A percentile compares a stretch with the other conserved stretches of the same genome.
phyloP scores from a whole-genome alignment of 1,140 invertebrate genomes.

The Cydia strobilella region DNA sequence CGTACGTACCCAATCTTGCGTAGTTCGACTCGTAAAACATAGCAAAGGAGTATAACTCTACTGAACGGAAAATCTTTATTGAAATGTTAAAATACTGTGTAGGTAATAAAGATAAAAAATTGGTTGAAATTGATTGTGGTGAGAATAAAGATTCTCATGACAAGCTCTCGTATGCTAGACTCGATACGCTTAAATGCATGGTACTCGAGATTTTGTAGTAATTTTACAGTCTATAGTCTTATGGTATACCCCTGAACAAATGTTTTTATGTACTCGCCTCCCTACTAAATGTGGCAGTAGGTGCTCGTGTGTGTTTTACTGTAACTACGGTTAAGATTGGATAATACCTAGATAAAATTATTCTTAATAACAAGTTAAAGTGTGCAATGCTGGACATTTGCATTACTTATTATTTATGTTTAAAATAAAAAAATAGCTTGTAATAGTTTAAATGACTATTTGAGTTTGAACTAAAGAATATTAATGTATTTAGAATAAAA shows the following conservation, averaged over 20 bases:
- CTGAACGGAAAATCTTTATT: constrained; percentile 15
- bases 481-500: constrained; percentile 81
- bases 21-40: constrained; percentile 48
- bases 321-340: constrained; percentile 71
- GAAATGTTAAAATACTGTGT: constrained; percentile 10
- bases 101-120: no score
- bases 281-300: constrained; percentile 25
- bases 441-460: constrained; percentile 80
- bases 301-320: constrained; percentile 28
- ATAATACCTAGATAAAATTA: constrained; percentile 73
- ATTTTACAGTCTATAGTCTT: constrained; percentile 17
- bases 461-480: constrained; percentile 79
- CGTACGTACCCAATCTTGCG: constrained; percentile 51
- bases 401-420: constrained; percentile 79
- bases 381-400: constrained; percentile 79
- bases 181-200: constrained; percentile 17
- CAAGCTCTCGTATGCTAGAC: not conserved
- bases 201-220: constrained; percentile 9
- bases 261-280: constrained; percentile 18
- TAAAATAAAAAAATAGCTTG: constrained; percentile 76
- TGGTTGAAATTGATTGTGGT: no score
- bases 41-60: constrained; percentile 35
- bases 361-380: constrained; percentile 74
- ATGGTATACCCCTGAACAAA: constrained; percentile 15
- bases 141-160: no score